These are phyloP conservation scores for Cotesia typhae DNA, from an alignment of 1,140 invertebrate genomes.

Conservation along the genomic window DNA sequence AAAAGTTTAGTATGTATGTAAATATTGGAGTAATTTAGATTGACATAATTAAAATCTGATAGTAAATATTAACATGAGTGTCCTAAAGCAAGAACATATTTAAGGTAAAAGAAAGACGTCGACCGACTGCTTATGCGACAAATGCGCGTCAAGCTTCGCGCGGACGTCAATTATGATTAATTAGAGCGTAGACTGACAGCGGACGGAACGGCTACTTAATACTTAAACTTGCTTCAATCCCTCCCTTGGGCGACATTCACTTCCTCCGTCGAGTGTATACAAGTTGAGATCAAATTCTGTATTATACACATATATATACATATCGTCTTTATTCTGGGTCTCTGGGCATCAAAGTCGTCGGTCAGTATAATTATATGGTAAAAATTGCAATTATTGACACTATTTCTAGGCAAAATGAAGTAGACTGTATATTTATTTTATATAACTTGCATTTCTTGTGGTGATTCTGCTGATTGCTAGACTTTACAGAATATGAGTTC, in stretches of 20 bases:
- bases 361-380: too few species aligned
- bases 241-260: constrained; percentile 43
- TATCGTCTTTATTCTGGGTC: not conserved
- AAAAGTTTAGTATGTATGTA: not conserved
- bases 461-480: too few species aligned
- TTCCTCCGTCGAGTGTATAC: constrained; percentile 47
- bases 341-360: not conserved
- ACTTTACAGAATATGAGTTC: too few species aligned
- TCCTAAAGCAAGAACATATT: constrained; percentile 18
- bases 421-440: too few species aligned
- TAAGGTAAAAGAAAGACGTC: constrained; percentile 34
- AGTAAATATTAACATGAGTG: not conserved
- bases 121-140: constrained; percentile 45
- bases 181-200: constrained; percentile 66
- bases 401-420: too few species aligned
- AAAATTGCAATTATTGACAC: too few species aligned
- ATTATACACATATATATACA: not conserved
- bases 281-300: constrained; percentile 5
- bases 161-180: constrained; percentile 66
- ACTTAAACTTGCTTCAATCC: constrained; percentile 39
- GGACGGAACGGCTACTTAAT: constrained; percentile 60
- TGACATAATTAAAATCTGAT: too few species aligned
- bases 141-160: constrained; percentile 62
- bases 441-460: too few species aligned
- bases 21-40: not conserved